Evolutionary conservation across 1,140 invertebrate species (phyloP).

Genomic region (Saccostrea glomerata): DNA sequence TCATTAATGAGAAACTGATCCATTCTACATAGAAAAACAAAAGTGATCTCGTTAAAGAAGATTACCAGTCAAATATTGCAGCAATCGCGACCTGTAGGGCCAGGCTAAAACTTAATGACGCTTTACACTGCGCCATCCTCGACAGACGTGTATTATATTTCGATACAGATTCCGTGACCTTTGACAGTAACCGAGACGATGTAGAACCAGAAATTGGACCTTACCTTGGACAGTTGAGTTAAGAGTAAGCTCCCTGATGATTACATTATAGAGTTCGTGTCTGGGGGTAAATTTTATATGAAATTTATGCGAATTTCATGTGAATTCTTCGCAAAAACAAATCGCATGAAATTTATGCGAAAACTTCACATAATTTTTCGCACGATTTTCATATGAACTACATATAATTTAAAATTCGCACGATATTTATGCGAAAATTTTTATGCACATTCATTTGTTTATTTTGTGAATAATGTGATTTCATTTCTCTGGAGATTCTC

Average conservation of each 20-base stretch:
- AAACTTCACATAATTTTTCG: not conserved
- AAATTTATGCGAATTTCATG: no score
- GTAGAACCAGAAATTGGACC: slow-evolving; percentile 33
- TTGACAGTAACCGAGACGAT: slow-evolving; percentile 14
- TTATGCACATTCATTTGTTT: no score
- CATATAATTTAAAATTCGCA: not conserved
- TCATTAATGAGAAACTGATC: slow-evolving; percentile 47
- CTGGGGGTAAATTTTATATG: slow-evolving; percentile 5
- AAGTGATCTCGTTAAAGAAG: no score
- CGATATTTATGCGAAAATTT: not conserved
- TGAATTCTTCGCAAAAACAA: no score
- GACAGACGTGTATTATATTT: slow-evolving; percentile 60
- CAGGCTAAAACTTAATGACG: slow-evolving; percentile 75
- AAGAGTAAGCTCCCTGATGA: slow-evolving; percentile 47
- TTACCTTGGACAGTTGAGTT: slow-evolving; percentile 52
- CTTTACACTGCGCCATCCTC: slow-evolving; percentile 73
- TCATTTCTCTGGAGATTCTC: not conserved
- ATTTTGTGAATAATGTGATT: no score
- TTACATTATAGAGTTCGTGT: slow-evolving; percentile 42
- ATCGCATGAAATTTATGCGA: not conserved
- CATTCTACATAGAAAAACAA: slow-evolving; percentile 36
- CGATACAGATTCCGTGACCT: slow-evolving; percentile 68
- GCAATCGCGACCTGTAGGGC: slow-evolving; percentile 77
- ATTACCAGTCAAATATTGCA: slow-evolving; percentile 71
- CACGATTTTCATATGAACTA: not conserved